phyloP scores from a whole-genome alignment of 2,113 vertebrate genomes.

The Semicossyphus pulcher region DNA sequence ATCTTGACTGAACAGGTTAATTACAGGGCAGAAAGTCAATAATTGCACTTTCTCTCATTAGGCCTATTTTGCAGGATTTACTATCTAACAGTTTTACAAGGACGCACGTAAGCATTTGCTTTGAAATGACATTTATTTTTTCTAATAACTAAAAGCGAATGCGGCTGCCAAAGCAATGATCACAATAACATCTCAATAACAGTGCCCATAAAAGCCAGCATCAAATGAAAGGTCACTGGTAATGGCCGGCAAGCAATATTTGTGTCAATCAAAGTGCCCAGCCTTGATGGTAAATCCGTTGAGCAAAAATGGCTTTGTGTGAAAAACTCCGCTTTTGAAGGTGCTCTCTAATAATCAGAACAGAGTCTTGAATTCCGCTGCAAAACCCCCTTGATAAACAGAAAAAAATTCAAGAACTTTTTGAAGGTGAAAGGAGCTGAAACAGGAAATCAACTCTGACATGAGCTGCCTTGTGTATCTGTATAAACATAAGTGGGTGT shows the following conservation, averaged over 20 bases:
- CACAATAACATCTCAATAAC: constrained; percentile 55
- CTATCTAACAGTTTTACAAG: constrained; percentile 30
- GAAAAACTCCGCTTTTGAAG: neutral
- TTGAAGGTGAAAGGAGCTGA: neutral
- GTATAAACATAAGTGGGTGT: no score
- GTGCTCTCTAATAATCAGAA: neutral
- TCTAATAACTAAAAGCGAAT: constrained; percentile 37
- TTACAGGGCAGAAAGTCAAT: constrained; percentile 27
- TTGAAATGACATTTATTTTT: neutral
- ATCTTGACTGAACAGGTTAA: no score
- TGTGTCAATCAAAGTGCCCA: constrained; percentile 38
- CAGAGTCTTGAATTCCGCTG: neutral
- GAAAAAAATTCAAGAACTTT: neutral
- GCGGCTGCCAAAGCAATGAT: constrained; percentile 43
- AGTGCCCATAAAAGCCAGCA: constrained; percentile 48
- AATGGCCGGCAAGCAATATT: constrained; percentile 48
- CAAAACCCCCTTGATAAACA: neutral
- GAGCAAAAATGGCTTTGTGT: constrained; percentile 11
- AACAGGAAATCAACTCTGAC: neutral
- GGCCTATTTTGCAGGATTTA: constrained; percentile 35
- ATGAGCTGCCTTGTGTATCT: neutral
- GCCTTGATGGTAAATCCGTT: constrained; percentile 47
- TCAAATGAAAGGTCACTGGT: constrained; percentile 54
- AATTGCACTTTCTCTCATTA: constrained; percentile 42
- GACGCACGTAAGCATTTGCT: constrained; percentile 47